Conservation (phyloP, 2,113 vertebrate genomes). For the Bubalus kerabau region DNA sequence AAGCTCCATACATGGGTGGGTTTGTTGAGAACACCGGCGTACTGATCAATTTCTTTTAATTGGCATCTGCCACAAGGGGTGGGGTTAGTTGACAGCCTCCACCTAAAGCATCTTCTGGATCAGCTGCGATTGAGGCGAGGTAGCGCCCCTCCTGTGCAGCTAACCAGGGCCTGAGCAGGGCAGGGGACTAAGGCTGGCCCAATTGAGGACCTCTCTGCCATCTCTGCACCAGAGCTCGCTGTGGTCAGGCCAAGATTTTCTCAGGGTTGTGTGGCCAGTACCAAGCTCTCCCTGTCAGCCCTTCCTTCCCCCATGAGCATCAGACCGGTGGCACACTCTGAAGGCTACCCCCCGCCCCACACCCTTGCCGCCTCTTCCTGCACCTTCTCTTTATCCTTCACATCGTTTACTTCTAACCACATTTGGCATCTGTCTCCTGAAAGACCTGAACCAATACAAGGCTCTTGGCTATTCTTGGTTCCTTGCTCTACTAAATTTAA, state of each 20-base stretch:
- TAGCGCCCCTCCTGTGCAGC: background rate
- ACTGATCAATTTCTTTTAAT: background rate
- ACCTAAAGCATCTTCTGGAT: background rate
- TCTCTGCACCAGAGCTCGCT: background rate
- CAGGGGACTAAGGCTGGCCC: background rate
- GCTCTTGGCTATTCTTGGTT: background rate
- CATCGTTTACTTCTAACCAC: background rate
- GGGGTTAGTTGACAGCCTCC: background rate
- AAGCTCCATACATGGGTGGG: background rate
- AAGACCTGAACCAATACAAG: background rate
- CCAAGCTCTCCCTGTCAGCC: background rate
- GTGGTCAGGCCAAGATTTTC: background rate
- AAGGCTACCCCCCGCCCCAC: background rate
- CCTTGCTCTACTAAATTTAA: background rate
- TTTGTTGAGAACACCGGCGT: background rate
- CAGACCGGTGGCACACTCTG: background rate
- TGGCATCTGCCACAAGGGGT: background rate
- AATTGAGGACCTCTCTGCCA: background rate
- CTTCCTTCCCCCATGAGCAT: background rate
- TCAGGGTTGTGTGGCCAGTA: background rate
- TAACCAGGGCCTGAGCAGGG: background rate
- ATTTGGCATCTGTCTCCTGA: background rate
- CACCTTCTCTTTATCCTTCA: background rate
- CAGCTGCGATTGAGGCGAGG: background rate
- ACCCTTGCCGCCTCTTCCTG: background rate